Conservation (phyloP, 2,113 vertebrate species). For the Scartelaos histophorus region DNA sequence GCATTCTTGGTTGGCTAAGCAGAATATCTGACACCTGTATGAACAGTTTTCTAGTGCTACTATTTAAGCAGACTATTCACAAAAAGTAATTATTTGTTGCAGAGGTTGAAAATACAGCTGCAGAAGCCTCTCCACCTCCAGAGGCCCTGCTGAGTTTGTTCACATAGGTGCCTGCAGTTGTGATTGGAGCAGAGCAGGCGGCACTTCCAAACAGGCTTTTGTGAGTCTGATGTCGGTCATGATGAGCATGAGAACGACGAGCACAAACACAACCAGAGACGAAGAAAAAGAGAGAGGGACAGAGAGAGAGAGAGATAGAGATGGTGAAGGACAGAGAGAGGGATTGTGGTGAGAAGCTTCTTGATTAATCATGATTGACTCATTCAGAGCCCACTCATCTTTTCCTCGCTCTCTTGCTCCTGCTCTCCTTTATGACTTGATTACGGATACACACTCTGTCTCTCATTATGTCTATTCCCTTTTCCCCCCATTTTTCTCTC, state of each 20-base stretch:
- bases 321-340: no score
- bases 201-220: constrained; percentile 10
- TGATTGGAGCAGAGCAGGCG: constrained; percentile 6
- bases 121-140: not conserved
- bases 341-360: constrained; percentile 54
- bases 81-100: not conserved
- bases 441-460: constrained; percentile 65
- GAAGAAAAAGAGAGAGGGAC: no score
- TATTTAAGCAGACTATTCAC: not conserved
- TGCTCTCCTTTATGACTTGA: constrained; percentile 65
- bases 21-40: not conserved
- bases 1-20: no score
- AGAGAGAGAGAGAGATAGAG: constrained; percentile 33
- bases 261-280: not conserved
- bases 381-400: constrained; percentile 71
- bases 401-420: constrained; percentile 53
- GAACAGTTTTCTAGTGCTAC: not conserved
- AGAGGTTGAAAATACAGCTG: not conserved
- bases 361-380: constrained; percentile 82
- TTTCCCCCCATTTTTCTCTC: no score
- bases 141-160: not conserved
- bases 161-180: not conserved
- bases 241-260: constrained; percentile 46
- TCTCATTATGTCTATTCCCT: constrained; percentile 53
- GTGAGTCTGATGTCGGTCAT: constrained; percentile 29